Evolutionary conservation across 2,797 vertebrate species (phyloP).

Genomic region (Ciconia nigra): DNA sequence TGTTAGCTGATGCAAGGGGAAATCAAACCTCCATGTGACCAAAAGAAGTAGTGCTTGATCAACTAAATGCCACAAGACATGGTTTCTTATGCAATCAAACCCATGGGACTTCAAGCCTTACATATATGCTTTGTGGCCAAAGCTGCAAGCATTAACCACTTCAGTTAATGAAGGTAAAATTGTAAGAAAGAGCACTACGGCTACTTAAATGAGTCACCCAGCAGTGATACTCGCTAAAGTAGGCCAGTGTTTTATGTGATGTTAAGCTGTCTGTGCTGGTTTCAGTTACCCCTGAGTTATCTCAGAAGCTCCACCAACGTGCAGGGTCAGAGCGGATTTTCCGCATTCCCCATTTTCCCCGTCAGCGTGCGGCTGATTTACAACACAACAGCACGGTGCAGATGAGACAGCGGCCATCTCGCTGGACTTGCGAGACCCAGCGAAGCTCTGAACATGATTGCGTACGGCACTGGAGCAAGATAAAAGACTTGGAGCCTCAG

Average conservation of each 20-base stretch:
- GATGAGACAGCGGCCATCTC: neutral
- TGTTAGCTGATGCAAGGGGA: conserved; percentile 14
- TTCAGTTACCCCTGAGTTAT: neutral
- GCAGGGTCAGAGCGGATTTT: neutral
- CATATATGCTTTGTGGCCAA: neutral
- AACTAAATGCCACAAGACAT: neutral
- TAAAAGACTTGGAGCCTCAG: neutral
- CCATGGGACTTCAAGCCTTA: neutral
- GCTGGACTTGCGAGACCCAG: neutral
- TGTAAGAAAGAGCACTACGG: neutral
- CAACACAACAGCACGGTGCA: accelerated
- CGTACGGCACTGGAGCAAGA: neutral
- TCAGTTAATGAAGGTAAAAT: neutral
- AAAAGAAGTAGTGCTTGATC: neutral
- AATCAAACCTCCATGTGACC: conserved; percentile 7
- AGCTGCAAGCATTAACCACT: conserved; percentile 29
- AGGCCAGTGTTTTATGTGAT: neutral
- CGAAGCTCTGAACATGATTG: accelerated
- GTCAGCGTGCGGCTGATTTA: accelerated
- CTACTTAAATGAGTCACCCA: conserved; percentile 19
- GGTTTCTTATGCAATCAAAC: conserved; percentile 16
- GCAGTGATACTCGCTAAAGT: neutral
- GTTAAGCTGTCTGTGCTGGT: neutral
- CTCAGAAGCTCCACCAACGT: neutral
- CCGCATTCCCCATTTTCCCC: accelerated